Evolutionary conservation across 2,113 vertebrate species (phyloP), one percentile per base, ranked within the genome.

Genomic region (Uropsilus gracilis): DNA sequence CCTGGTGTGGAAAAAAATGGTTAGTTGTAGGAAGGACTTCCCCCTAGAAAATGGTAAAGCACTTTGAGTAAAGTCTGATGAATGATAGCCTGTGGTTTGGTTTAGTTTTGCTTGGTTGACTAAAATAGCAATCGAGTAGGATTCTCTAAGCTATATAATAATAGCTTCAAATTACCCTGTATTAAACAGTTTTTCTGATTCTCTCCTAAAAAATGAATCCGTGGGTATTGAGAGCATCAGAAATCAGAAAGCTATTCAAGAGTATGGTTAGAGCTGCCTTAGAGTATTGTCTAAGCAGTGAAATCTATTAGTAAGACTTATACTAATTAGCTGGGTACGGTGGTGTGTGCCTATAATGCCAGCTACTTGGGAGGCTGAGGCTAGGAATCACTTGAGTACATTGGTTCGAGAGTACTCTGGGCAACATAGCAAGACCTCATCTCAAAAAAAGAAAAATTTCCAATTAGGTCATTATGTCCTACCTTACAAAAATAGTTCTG

Each of bases 391-490:
- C n/a, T n/a, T n/a, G n/a, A n/a, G n/a, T n/a, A n/a, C n/a, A n/a
- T n/a, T n/a, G n/a, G n/a, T n/a, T n/a, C n/a, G n/a, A n/a, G n/a
- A n/a, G n/a, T n/a, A n/a, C n/a, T n/a, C n/a, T n/a, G n/a, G n/a
- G n/a, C n/a, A n/a, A n/a, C n/a, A n/a, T n/a, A n/a, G n/a, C n/a
- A n/a, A n/a, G n/a, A n/a, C n/a, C n/a, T n/a, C n/a, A n/a, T n/a
- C n/a, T n/a, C n/a, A n/a, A n/a, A n/a, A n/a, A n/a, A n/a, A n/a
- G n/a, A n/a, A n/a, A n/a, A n/a, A n/a, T n/a, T n/a, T 89, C 61
- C 91, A 86, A 73, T 94, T 37, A 46, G 30, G 12, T 68, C 37
- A 61, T 92, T 95, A 94, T 11, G 72, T 39, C 90, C 48, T 83
- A 30, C 66, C 72, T 94, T 50, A 75, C 17, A 85, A 63, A 83